Evolutionary conservation across 2,797 vertebrate species (phyloP), one percentile per base, ranked within the genome.

Genomic region (Pempheris klunzingeri): DNA sequence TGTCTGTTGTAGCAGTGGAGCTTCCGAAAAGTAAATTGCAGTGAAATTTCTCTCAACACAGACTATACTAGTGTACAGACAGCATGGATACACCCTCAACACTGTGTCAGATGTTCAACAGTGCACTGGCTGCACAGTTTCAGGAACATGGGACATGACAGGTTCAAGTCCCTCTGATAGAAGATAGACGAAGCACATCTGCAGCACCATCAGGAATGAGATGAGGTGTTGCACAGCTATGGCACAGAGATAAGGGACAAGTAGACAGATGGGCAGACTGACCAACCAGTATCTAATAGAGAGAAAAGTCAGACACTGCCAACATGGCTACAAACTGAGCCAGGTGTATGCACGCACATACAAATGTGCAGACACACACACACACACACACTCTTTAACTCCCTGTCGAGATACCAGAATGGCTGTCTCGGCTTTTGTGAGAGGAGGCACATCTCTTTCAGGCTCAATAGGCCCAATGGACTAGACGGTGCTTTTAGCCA

Each of bases 401-500:
- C 70, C 62, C 38, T 62, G 81, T 78, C 57, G 38, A 59, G 46
- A 75, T 71, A 70, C 78, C 77, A 71, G 39, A 71, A 77, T 79
- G 39, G 26, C 74, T 55, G 34, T 59, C 62, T 84, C 74, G 72
- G 71, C 60, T 77, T 83, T 68, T 78, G 72, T 78, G 36, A n/a
- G 69, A 70, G 46, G 78, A 67, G 50, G 62, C 59, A 74, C 71
- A 87, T 90, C 83, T 84, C 68, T 75, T 80, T 86, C 71, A 75
- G 77, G 61, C 76, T 86, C 75, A 85, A 77, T 78, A 82, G 76
- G 54, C 69, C 58, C 50, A 54, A 41, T 50, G 70, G 75, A 75
- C 72, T 68, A 83, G 74, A 89, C 24, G 34, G 34, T 62, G 67
- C 87, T 83, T 84, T 83, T 69, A 82, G 82, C 73, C 62, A 84